Evolutionary conservation across 92 coral and sea anemone species (phyloP), one percentile per base, ranked within the genome.

Genomic region (Umimayanthus chanpuru): DNA sequence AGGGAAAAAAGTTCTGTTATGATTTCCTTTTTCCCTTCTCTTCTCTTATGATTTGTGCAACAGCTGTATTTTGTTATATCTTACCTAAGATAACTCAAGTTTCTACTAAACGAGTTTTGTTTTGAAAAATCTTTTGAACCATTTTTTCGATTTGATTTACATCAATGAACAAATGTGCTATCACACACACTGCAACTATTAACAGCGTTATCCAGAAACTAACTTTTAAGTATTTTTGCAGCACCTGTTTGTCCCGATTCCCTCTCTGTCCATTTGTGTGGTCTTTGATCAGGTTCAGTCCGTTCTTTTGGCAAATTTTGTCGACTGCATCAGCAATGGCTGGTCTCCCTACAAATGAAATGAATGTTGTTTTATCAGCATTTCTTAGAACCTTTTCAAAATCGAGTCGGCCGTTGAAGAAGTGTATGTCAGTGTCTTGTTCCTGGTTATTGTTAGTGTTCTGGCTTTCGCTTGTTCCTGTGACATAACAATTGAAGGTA

Each of bases 281-380:
- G 77, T 89, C 91, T 72, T 78, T 89, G 11, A 79, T 43, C 25
- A 91, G 47, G 26, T 29, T 83, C 9, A 91, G 30, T 3, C 91
- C 91, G 10, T 79, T 91, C 56, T 77, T 73, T 68, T 83, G 55
- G 86, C 93, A 91, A 21, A 89, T 71, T 61, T 85, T 64, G 67
- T 74, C 80, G 9, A 91, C 65, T 15, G 4, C 66, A 53, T 91
- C 84, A 39, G 91, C 93, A 11, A 91, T 85, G 64, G 85, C 93
- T 56, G 93, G 91, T 64, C 93, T 88, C 36, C 93, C 91, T 4
- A 91, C 93, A 71, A 91, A 91, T n/a, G 86, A 91, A 43, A 90
- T 88, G 47, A 64, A 25, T 7, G 93, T 76, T 6, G 61, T 85
- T 82, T 88, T 91, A 4, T 29, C 80, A 50, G 93, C 87, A 23